Evolutionary conservation across 2,113 vertebrate genomes (phyloP).

Genomic region (Kryptolebias marmoratus): DNA sequence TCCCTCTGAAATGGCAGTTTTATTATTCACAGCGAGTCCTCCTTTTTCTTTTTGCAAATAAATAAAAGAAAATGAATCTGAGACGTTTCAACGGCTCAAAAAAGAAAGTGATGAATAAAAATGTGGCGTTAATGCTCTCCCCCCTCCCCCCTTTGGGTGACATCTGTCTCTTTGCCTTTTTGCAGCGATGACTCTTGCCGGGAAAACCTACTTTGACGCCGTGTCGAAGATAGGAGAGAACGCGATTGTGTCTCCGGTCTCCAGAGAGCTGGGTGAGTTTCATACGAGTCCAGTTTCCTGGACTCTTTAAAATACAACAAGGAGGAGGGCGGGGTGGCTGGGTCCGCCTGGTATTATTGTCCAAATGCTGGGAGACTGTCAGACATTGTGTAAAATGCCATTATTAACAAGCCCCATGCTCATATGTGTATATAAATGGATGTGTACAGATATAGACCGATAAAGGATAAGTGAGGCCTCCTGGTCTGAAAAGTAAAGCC

Average conservation of each 20-base stretch:
- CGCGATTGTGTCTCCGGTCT: conserved; percentile 90
- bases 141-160: not conserved
- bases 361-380: too few relatives aligned
- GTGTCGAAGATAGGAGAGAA: conserved; percentile 94
- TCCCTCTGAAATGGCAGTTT: conserved; percentile 31
- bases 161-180: conserved; percentile 32
- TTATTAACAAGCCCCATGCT: not conserved
- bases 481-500: not conserved
- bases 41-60: too few relatives aligned
- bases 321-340: too few relatives aligned
- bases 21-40: not conserved
- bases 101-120: not conserved
- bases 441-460: not conserved
- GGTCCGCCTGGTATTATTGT: too few relatives aligned
- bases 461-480: not conserved
- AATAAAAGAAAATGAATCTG: not conserved
- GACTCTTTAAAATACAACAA: not conserved
- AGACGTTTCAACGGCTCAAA: not conserved
- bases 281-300: conserved; percentile 6
- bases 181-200: conserved; percentile 90
- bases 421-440: not conserved
- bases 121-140: not conserved
- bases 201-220: conserved; percentile 92
- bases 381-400: too few relatives aligned
- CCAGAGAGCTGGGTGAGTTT: conserved; percentile 92